phyloP scores from a whole-genome alignment of 2,113 vertebrate species.

The Elachura formosa region DNA sequence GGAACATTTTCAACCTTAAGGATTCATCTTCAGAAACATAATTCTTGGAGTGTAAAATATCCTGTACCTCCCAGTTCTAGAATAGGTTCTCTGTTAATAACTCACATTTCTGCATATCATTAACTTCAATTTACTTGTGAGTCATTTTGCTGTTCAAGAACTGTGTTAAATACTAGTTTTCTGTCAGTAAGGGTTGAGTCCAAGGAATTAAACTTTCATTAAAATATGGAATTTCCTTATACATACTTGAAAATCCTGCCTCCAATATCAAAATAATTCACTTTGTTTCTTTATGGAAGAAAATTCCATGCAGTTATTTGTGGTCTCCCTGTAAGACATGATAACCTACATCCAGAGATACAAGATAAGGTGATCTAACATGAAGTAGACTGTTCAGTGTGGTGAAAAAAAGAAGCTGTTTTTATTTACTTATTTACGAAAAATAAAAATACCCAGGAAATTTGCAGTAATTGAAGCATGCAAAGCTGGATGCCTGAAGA shows the following conservation, averaged over 20 bases:
- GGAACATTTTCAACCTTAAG: background rate
- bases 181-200: background rate
- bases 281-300: background rate
- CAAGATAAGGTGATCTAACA: background rate
- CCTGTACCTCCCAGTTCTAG: background rate
- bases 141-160: background rate
- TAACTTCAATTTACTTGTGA: background rate
- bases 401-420: background rate
- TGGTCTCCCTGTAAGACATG: background rate
- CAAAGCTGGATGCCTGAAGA: background rate
- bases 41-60: slow-evolving; percentile 31
- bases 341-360: background rate
- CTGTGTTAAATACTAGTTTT: background rate
- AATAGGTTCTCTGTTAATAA: background rate
- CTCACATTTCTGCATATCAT: background rate
- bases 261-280: background rate
- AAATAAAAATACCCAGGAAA: background rate
- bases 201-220: background rate
- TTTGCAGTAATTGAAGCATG: background rate
- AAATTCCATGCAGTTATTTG: background rate
- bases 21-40: slow-evolving; percentile 13
- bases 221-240: background rate
- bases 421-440: background rate
- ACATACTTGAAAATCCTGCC: background rate
- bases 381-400: background rate